Conservation (phyloP, 2,888 invertebrate genomes). For the Enchytraeus crypticus region DNA sequence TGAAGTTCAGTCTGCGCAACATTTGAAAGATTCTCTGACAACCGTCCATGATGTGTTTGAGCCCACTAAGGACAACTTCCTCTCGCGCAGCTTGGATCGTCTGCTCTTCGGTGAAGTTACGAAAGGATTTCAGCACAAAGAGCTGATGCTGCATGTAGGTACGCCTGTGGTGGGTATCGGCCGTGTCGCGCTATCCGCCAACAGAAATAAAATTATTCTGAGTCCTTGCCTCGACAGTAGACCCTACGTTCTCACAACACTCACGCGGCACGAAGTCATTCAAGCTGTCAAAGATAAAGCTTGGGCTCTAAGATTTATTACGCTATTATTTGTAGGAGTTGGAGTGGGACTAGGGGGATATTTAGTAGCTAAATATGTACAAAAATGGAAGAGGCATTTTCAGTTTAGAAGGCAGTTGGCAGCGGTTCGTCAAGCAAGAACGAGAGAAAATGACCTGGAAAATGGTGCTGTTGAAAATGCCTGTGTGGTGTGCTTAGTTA, state of each 20-base stretch:
- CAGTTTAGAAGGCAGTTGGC: not conserved
- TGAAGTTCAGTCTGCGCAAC: constrained; percentile 62
- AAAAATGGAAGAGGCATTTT: constrained; percentile 18
- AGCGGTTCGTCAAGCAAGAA: not conserved
- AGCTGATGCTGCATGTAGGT: constrained; percentile 74
- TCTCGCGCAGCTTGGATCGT: constrained; percentile 77
- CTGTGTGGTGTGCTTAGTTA: constrained; percentile 76
- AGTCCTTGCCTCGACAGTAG: constrained; percentile 60
- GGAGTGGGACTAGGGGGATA: constrained; percentile 54
- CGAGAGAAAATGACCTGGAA: not conserved
- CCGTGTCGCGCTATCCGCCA: constrained; percentile 61
- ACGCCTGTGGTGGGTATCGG: constrained; percentile 72
- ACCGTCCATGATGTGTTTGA: constrained; percentile 74
- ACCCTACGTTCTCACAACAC: constrained; percentile 65
- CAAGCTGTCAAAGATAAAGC: constrained; percentile 65
- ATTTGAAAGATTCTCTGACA: constrained; percentile 62
- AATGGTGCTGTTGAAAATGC: constrained; percentile 39
- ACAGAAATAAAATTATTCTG: constrained; percentile 43
- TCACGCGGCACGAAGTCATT: constrained; percentile 66
- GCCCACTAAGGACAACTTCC: constrained; percentile 64
- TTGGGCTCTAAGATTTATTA: constrained; percentile 53
- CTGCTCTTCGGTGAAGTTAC: constrained; percentile 70
- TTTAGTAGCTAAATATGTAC: constrained; percentile 52
- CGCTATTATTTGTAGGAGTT: constrained; percentile 55
- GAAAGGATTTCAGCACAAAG: constrained; percentile 75